Conservation (phyloP, 2,113 vertebrate genomes). For the Paralichthys olivaceus region DNA sequence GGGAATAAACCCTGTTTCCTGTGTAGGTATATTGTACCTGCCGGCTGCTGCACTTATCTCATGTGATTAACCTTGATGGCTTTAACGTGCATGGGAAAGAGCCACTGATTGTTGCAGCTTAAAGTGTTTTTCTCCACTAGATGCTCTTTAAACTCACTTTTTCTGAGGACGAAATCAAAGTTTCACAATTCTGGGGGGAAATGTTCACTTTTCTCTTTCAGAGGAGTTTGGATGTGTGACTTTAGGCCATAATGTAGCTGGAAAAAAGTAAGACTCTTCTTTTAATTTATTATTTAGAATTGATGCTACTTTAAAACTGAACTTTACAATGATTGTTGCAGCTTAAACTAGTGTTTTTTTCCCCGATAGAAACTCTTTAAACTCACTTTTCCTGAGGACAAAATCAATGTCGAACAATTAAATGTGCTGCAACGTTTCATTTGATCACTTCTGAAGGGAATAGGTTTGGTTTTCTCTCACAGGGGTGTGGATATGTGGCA, state of each 20-base stretch:
- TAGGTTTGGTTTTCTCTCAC: neutral
- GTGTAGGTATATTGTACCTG: conserved; percentile 37
- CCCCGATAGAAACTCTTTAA: neutral
- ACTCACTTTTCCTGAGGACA: neutral
- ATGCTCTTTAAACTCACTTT: neutral
- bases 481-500: conserved; percentile 12
- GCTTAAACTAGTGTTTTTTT: neutral
- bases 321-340: neutral
- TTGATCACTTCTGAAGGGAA: too few relatives aligned
- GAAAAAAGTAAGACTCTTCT: too few relatives aligned
- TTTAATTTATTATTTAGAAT: too few relatives aligned
- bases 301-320: too few relatives aligned
- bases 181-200: too few relatives aligned
- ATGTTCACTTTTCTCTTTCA: too few relatives aligned
- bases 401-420: neutral
- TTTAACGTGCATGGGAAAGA: conserved; percentile 10
- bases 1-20: conserved; percentile 50
- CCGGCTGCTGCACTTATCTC: conserved; percentile 37
- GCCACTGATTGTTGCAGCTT: neutral
- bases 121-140: neutral
- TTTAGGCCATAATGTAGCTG: too few relatives aligned
- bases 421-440: too few relatives aligned
- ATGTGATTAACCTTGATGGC: conserved; percentile 33
- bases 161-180: too few relatives aligned
- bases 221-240: too few relatives aligned